A percentile compares a stretch with the other conserved stretches of the same genome.
Evolutionary conservation across 2,888 invertebrate genomes (phyloP).

Genomic region (Magallana nippona): DNA sequence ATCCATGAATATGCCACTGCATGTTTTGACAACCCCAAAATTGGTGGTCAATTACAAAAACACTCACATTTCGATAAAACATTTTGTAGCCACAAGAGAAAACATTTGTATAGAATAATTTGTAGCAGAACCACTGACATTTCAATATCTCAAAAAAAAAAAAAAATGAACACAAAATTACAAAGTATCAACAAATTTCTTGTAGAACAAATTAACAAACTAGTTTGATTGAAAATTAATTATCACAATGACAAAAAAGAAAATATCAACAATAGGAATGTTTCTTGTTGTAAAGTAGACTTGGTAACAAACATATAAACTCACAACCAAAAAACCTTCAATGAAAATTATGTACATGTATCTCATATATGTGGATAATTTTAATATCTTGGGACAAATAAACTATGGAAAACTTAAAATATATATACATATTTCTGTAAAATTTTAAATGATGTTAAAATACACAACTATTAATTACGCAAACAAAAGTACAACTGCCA

Average conservation of each 20-base stretch:
- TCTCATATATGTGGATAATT: not conserved
- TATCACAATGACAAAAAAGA: conserved; percentile 20
- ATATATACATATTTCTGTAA: not conserved
- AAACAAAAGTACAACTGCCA: not conserved
- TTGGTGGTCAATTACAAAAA: too few species aligned
- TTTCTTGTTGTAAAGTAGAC: not conserved
- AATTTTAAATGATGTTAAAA: not conserved
- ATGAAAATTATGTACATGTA: not conserved
- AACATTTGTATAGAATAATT: too few species aligned
- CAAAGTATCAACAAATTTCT: not conserved
- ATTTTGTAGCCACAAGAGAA: too few species aligned
- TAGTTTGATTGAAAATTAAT: conserved; percentile 23
- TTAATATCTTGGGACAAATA: conserved; percentile 32
- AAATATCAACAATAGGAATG: not conserved
- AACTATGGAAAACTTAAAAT: conserved; percentile 31
- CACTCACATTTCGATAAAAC: too few species aligned
- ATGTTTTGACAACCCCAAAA: too few species aligned
- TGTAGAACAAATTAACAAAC: not conserved
- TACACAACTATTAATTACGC: not conserved
- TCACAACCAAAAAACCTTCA: conserved; percentile 17
- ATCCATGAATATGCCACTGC: too few species aligned
- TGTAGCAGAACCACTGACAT: too few species aligned
- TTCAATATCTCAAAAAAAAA: not conserved
- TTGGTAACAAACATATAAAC: not conserved
- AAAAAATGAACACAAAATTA: conserved; percentile 2